These are phyloP conservation scores for Protophormia terraenovae DNA, from an alignment of 2,888 invertebrate species.

Conservation along the genomic window DNA sequence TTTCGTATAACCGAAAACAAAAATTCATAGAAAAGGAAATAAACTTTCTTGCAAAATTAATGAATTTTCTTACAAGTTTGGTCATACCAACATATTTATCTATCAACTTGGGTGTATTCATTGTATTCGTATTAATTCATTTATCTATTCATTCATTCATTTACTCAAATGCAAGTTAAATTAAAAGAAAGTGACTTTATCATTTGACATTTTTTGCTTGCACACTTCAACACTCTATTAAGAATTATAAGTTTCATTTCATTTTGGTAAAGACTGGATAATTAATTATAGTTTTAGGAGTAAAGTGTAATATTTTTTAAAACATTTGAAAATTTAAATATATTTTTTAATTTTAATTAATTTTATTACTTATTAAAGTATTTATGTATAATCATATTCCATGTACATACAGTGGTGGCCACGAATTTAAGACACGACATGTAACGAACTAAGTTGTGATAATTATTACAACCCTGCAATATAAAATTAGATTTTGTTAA, in stretches of 20 bases:
- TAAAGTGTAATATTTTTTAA: no score
- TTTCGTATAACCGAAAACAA: not conserved
- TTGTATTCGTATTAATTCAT: constrained; percentile 9
- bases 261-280: not conserved
- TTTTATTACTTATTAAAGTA: no score
- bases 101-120: not conserved
- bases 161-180: constrained; percentile 15
- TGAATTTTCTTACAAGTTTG: constrained; percentile 44
- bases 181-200: constrained; percentile 48
- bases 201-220: constrained; percentile 9
- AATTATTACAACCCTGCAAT: no score
- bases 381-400: no score
- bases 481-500: no score
- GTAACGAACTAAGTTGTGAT: no score
- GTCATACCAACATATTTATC: constrained; percentile 16
- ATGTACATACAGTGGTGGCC: no score
- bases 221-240: not conserved
- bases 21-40: constrained; percentile 23
- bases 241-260: not conserved
- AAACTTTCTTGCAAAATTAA: constrained; percentile 46
- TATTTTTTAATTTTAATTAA: no score
- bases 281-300: no score
- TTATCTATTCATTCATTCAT: constrained; percentile 9
- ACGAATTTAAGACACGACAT: no score
- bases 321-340: no score